These are phyloP conservation scores for Parnassius orleans DNA, from an alignment of 2,888 invertebrate species.

Conservation along the genomic window DNA sequence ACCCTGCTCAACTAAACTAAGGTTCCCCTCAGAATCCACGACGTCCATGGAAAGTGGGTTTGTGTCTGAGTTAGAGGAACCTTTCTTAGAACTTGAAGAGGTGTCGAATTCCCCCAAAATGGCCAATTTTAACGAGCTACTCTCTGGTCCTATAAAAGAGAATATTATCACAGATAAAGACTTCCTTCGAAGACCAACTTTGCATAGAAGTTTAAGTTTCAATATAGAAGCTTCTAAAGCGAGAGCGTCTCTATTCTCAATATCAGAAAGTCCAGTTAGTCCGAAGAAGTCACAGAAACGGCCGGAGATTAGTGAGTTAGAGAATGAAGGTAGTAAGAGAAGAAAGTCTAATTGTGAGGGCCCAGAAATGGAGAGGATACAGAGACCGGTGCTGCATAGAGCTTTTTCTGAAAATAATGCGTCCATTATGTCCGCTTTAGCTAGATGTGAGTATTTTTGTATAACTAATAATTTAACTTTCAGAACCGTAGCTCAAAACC, in stretches of 20 bases:
- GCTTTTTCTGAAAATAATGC: slow-evolving; percentile 90
- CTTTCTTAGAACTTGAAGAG: slow-evolving; percentile 65
- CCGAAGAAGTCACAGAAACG: slow-evolving; percentile 76
- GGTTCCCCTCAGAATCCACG: slow-evolving; percentile 62
- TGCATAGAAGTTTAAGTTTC: slow-evolving; percentile 60
- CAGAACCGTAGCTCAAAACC: no score
- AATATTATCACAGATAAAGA: slow-evolving; percentile 44
- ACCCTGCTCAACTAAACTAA: slow-evolving; percentile 45
- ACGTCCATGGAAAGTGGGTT: slow-evolving; percentile 73
- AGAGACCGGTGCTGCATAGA: slow-evolving; percentile 76
- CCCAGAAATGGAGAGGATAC: slow-evolving; percentile 34
- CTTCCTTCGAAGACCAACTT: slow-evolving; percentile 42
- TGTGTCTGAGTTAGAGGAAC: slow-evolving; percentile 71
- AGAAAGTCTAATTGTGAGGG: slow-evolving; percentile 47
- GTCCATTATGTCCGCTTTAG: slow-evolving; percentile 86
- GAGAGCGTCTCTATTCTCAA: slow-evolving; percentile 51
- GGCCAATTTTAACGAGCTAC: slow-evolving; percentile 58
- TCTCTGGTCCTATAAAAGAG: slow-evolving; percentile 64
- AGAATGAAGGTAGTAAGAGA: slow-evolving; percentile 59
- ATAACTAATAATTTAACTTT: no score
- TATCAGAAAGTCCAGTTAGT: slow-evolving; percentile 51
- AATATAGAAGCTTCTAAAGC: slow-evolving; percentile 54
- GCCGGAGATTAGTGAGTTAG: slow-evolving; percentile 77
- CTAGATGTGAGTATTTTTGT: slow-evolving; percentile 78
- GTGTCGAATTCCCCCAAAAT: slow-evolving; percentile 64